phyloP scores from a whole-genome alignment of 1,140 invertebrate species.

The Diprion similis region DNA sequence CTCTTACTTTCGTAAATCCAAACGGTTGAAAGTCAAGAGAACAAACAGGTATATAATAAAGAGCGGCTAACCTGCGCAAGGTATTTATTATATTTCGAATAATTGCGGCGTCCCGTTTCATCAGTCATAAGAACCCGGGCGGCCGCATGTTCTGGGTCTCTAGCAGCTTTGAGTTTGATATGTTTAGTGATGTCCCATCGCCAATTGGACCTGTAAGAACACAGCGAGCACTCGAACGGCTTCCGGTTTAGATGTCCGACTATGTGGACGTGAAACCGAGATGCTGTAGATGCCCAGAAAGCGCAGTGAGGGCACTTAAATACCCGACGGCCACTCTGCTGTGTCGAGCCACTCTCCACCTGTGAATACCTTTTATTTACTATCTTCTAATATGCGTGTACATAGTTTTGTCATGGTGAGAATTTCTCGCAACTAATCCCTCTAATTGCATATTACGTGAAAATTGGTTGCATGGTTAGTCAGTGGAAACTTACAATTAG shows the following conservation, averaged over 20 bases:
- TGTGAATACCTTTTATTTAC: constrained; percentile 35
- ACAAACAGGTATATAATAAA: neutral
- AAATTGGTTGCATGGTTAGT: no score
- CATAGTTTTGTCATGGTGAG: no score
- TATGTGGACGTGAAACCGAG: constrained; percentile 90
- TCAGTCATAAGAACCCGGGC: constrained; percentile 89
- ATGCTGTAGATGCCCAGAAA: constrained; percentile 91
- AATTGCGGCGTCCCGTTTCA: constrained; percentile 88
- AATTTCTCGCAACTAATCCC: no score
- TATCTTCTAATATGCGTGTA: no score
- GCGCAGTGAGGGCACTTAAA: constrained; percentile 90
- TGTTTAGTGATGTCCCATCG: constrained; percentile 96
- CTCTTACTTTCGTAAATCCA: neutral
- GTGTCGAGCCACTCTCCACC: constrained; percentile 51
- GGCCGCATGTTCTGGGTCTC: constrained; percentile 79
- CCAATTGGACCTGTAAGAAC: constrained; percentile 93
- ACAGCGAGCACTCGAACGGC: constrained; percentile 94
- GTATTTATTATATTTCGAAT: constrained; percentile 91
- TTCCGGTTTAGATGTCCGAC: constrained; percentile 91
- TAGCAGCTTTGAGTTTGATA: constrained; percentile 85
- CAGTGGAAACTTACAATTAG: no score
- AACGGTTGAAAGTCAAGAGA: neutral
- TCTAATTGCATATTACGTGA: no score
- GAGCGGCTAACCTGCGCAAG: constrained; percentile 70
- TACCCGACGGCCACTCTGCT: constrained; percentile 63